A percentile compares a stretch with the other conserved stretches of the same genome.
These are phyloP conservation scores for Drosophila rhopaloa DNA, from an alignment of 1,140 invertebrate genomes.

Conservation along the genomic window DNA sequence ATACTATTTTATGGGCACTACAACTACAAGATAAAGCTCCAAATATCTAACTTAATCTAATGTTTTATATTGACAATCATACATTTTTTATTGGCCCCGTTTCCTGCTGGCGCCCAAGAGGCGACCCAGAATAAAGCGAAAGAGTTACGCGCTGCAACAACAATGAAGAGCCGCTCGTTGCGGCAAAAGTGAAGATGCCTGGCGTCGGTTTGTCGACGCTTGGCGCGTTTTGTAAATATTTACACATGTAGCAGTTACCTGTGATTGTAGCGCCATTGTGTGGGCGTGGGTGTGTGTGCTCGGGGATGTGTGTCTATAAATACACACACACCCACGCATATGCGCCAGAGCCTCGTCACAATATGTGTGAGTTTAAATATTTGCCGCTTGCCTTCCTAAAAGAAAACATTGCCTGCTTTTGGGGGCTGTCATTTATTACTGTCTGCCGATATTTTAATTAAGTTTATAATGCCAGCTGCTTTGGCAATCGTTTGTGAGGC, in stretches of 20 bases:
- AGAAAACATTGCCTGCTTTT: constrained; percentile 48
- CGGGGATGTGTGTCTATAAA: constrained; percentile 36
- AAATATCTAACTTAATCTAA: too few relatives aligned
- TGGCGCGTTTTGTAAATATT: constrained; percentile 82
- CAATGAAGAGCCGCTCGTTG: constrained; percentile 39
- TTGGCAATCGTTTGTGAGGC: constrained; percentile 4
- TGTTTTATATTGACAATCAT: too few relatives aligned
- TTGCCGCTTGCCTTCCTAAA: constrained; percentile 41
- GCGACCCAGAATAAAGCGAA: constrained; percentile 21
- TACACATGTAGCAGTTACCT: constrained; percentile 82
- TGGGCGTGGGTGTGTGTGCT: constrained; percentile 3
- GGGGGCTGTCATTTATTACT: constrained; percentile 46
- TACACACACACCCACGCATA: constrained; percentile 35
- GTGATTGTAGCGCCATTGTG: constrained; percentile 64
- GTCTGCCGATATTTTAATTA: constrained; percentile 76
- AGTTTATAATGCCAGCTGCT: constrained; percentile 72
- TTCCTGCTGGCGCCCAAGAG: neutral
- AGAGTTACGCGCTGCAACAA: constrained; percentile 53
- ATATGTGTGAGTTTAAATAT: constrained; percentile 41
- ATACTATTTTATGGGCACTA: neutral
- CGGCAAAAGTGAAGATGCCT: constrained; percentile 66
- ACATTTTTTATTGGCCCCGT: neutral
- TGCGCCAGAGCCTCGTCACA: constrained; percentile 17
- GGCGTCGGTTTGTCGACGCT: constrained; percentile 76
- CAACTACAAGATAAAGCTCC: too few relatives aligned